phyloP scores from a whole-genome alignment of 1,140 invertebrate genomes.

The Drosophila yakuba region DNA sequence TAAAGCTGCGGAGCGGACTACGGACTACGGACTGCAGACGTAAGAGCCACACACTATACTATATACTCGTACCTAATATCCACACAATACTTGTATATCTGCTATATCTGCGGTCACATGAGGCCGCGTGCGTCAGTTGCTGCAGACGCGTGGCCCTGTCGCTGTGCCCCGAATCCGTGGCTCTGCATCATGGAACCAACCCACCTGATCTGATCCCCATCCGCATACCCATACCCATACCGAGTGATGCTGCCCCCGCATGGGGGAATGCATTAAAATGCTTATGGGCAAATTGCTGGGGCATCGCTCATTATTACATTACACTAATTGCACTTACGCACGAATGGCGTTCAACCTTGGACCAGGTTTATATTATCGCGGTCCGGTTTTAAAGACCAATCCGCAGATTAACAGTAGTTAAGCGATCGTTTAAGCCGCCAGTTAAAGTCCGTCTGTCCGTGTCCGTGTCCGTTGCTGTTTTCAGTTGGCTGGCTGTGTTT shows the following conservation, averaged over 20 bases:
- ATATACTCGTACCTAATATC: neutral
- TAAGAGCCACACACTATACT: conserved; percentile 6
- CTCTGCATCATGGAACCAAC: conserved; percentile 5
- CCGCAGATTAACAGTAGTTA: conserved; percentile 78
- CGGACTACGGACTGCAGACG: conserved; percentile 15
- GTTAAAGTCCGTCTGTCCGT: conserved; percentile 43
- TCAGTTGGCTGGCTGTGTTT: conserved; percentile 6
- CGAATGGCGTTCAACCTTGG: conserved; percentile 58
- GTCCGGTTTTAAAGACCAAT: conserved; percentile 47
- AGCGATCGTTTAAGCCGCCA: conserved; percentile 75
- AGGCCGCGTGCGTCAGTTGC: conserved; percentile 68
- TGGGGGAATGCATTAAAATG: conserved; percentile 36
- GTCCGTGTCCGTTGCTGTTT: conserved; percentile 8
- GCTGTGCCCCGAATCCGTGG: conserved; percentile 13
- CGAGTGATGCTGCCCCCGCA: conserved; percentile 2
- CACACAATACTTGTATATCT: neutral
- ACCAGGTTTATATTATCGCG: conserved; percentile 29
- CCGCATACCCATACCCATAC: conserved; percentile 21
- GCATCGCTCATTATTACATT: conserved; percentile 72
- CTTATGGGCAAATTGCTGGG: conserved; percentile 51
- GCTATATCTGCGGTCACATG: conserved; percentile 51
- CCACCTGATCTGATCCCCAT: neutral
- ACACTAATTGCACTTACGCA: conserved; percentile 82
- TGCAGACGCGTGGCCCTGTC: conserved; percentile 42
- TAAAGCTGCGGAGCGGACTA: neutral